These are phyloP conservation scores for Polyploca ridens DNA, from an alignment of 2,888 invertebrate species.

Conservation along the genomic window DNA sequence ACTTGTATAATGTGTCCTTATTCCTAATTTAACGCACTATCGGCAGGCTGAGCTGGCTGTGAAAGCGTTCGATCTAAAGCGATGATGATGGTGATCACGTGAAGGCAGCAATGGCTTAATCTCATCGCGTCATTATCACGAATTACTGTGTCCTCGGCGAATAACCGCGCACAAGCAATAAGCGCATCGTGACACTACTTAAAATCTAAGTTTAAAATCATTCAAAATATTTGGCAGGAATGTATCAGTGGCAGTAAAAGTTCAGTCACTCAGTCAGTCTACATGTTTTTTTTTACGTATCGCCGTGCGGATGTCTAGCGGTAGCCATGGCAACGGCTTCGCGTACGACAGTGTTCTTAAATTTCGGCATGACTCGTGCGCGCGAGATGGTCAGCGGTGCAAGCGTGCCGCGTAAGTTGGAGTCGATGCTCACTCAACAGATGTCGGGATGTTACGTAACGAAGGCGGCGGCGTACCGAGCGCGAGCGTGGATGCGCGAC, in stretches of 20 bases:
- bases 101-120: slow-evolving; percentile 58
- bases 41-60: slow-evolving; percentile 67
- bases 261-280: slow-evolving; percentile 49
- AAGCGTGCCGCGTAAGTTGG: slow-evolving; percentile 71
- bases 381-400: slow-evolving; percentile 69
- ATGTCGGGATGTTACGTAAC: slow-evolving; percentile 77
- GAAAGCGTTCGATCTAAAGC: slow-evolving; percentile 63
- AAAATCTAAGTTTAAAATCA: slow-evolving; percentile 41
- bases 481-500: slow-evolving; percentile 63
- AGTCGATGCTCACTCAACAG: slow-evolving; percentile 71
- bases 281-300: slow-evolving; percentile 56
- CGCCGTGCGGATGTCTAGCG: slow-evolving; percentile 53
- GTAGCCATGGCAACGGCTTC: slow-evolving; percentile 56
- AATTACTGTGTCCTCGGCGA: slow-evolving; percentile 45
- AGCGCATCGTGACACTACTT: slow-evolving; percentile 61
- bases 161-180: slow-evolving; percentile 59
- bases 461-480: slow-evolving; percentile 50
- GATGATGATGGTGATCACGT: slow-evolving; percentile 50
- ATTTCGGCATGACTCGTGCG: slow-evolving; percentile 65
- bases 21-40: slow-evolving; percentile 57
- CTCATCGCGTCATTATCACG: slow-evolving; percentile 22
- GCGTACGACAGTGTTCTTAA: slow-evolving; percentile 45
- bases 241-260: slow-evolving; percentile 59
- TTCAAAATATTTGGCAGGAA: slow-evolving; percentile 59
- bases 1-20: slow-evolving; percentile 37